Evolutionary conservation across 2,888 invertebrate species (phyloP), one percentile per base, ranked within the genome.

Genomic region (Leptodirus hochenwartii): DNA sequence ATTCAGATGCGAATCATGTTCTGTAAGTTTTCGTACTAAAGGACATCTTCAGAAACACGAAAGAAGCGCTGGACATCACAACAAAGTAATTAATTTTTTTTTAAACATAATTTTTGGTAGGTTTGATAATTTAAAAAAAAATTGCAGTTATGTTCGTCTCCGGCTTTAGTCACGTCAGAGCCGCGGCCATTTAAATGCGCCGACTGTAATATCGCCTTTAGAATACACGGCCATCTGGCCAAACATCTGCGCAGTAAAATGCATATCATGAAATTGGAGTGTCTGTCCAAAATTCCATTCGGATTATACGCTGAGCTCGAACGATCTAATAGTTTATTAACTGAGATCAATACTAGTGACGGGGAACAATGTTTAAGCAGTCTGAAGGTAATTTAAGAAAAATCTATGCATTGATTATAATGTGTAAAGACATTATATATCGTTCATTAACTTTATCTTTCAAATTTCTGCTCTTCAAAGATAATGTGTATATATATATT

Each of bases 221-320:
- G 88, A 43, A 93, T 93, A 47, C 93, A 91, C 47, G 96, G 95
- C 0, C 95, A 95, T 56, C 61, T 98, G 45, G 91, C 93, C 1
- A 95, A 95, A 56, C 96, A 98, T 62, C 64, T 96, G 36, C 72
- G 95, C 32, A 90, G 90, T 38, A 91, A 91, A 61, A 82, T 85
- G 69, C 95, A 95, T 50, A 88, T 93, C 23, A 85, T 85, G 73
- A 78, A 84, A 45, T 61, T 93, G 37, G 93, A 93, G 54, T 85
- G 85, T 50, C 59, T 88, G 38, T 87, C 87, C 33, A 90, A 90
- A 56, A 59, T 95, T 41, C 91, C 93, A 0, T 85, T 85, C 48
- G 93, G 91, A 30, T 81, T 90, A 25, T 90, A 88, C 51, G 87
- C 88, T 6, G 87, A 91, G 59, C 77, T 95, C 48, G 93, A 88